A percentile compares a stretch with the other conserved stretches of the same genome.
Evolutionary conservation across 2,888 invertebrate genomes (phyloP).

Genomic region (Hecatera dysodea): DNA sequence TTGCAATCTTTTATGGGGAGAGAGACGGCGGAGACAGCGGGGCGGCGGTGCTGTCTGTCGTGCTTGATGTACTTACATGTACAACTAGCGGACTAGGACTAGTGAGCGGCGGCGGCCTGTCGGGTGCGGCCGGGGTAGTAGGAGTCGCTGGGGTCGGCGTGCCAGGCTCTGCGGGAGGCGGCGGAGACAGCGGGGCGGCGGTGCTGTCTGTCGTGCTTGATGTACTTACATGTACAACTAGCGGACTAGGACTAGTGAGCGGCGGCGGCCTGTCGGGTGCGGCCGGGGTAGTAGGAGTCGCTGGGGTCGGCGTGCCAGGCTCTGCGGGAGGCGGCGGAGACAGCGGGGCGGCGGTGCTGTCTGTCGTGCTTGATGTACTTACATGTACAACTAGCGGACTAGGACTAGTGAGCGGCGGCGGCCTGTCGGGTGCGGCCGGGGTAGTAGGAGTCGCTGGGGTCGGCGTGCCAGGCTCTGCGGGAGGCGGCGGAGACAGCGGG

Average conservation of each 20-base stretch:
- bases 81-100: not conserved
- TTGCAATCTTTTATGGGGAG: too few species aligned
- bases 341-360: too few species aligned
- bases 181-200: constrained; percentile 45
- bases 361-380: not conserved
- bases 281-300: constrained; percentile 5
- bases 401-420: constrained; percentile 19
- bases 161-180: not conserved
- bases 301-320: not conserved
- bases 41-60: too few species aligned
- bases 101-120: constrained; percentile 16
- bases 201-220: constrained; percentile 38
- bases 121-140: constrained; percentile 9
- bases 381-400: constrained; percentile 39
- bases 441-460: constrained; percentile 6
- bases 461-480: not conserved
- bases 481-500: not conserved
- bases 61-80: not conserved
- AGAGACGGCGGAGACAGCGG: not conserved
- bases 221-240: constrained; percentile 30
- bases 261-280: constrained; percentile 29
- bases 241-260: constrained; percentile 16
- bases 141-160: constrained; percentile 1
- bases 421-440: constrained; percentile 20
- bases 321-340: not conserved